These are phyloP conservation scores for Protonemura montana DNA, from an alignment of 2,888 invertebrate species.

Conservation along the genomic window DNA sequence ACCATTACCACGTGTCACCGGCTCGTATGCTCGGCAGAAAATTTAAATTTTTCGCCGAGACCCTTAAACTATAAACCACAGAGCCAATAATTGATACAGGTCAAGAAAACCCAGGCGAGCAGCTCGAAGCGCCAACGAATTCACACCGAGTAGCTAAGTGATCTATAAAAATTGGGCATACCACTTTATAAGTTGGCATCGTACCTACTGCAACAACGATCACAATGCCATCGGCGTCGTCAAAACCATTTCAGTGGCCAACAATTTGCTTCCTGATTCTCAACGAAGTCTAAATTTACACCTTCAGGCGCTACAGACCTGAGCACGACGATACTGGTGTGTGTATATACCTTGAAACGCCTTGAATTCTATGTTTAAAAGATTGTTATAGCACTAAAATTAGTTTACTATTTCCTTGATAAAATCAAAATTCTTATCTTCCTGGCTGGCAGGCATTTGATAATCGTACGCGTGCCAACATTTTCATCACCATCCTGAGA, in stretches of 20 bases:
- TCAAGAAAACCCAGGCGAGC: no score
- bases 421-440: slow-evolving; percentile 17
- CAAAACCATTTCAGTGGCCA: background rate
- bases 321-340: background rate
- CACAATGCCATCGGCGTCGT: background rate
- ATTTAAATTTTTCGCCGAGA: no score
- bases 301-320: background rate
- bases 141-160: no score
- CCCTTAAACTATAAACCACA: no score
- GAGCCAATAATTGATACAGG: no score
- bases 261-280: background rate
- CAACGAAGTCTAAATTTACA: background rate
- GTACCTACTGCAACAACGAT: background rate
- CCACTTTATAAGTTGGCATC: background rate
- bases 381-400: background rate
- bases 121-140: no score
- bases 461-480: background rate
- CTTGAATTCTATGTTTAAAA: background rate
- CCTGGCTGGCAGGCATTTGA: background rate
- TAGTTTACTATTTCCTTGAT: background rate
- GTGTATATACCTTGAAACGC: background rate
- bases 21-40: no score
- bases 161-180: background rate
- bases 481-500: background rate
- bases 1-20: no score